These are phyloP conservation scores for Thalassoma bifasciatum DNA, from an alignment of 2,113 vertebrate genomes.

Conservation along the genomic window DNA sequence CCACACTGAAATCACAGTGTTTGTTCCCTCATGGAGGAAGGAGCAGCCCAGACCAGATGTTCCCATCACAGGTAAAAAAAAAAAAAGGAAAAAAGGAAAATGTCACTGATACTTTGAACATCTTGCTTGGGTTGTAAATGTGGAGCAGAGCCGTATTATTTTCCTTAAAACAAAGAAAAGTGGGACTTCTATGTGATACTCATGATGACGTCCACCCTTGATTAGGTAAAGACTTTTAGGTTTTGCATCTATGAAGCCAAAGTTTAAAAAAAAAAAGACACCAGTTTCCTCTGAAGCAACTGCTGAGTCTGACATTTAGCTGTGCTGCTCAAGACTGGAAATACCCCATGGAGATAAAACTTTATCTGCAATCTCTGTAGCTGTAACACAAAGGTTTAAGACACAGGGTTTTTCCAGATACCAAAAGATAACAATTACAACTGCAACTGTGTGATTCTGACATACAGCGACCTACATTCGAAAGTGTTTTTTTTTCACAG, in stretches of 20 bases:
- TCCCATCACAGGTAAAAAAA: constrained; percentile 88
- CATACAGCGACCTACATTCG: constrained; percentile 27
- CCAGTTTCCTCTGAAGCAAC: not conserved
- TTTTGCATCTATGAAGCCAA: too few relatives aligned
- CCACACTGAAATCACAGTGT: constrained; percentile 91
- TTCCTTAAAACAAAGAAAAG: not conserved
- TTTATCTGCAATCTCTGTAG: constrained; percentile 4
- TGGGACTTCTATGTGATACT: too few relatives aligned
- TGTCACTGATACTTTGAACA: not conserved
- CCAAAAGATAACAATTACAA: not conserved
- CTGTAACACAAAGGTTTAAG: not conserved
- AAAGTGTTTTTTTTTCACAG: not conserved
- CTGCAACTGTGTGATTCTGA: not conserved
- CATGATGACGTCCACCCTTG: too few relatives aligned
- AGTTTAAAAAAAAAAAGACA: too few relatives aligned
- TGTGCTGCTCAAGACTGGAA: constrained; percentile 26
- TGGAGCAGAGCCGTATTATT: not conserved
- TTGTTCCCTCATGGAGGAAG: constrained; percentile 94
- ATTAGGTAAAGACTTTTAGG: too few relatives aligned
- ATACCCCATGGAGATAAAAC: constrained; percentile 15
- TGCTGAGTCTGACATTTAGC: constrained; percentile 5
- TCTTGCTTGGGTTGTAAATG: not conserved
- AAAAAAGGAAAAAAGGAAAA: not conserved
- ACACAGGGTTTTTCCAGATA: constrained; percentile 11
- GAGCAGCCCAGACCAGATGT: constrained; percentile 92